Conservation (phyloP, 2,113 vertebrate genomes). For the Lepidothrix coronata region DNA sequence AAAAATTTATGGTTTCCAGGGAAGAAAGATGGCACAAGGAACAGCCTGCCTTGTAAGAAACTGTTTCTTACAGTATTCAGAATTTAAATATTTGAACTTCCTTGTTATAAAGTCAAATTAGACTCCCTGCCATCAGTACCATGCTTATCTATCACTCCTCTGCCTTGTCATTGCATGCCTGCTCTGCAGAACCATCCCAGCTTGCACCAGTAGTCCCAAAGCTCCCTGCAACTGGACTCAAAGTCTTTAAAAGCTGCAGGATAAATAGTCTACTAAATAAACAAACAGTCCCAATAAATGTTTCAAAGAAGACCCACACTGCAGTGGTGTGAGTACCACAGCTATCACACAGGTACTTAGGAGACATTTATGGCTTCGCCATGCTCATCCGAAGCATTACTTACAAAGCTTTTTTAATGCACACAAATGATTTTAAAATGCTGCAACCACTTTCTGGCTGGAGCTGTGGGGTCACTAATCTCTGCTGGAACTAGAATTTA, state of each 20-base stretch:
- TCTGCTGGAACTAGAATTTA: not conserved
- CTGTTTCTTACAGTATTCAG: not conserved
- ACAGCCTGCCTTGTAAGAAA: not conserved
- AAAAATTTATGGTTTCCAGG: not conserved
- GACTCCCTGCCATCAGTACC: not conserved
- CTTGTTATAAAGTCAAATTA: not conserved
- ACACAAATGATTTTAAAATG: not conserved
- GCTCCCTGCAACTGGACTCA: not conserved
- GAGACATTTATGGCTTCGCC: not conserved
- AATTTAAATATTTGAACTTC: not conserved
- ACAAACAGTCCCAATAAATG: not conserved
- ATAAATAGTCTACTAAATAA: not conserved
- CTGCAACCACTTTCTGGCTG: not conserved
- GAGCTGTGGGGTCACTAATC: not conserved
- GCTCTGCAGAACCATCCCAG: not conserved
- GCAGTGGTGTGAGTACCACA: accelerated
- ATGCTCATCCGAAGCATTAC: not conserved
- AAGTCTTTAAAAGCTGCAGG: not conserved
- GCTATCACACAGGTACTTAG: not conserved
- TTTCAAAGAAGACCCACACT: not conserved
- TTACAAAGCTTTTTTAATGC: not conserved
- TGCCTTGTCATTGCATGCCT: not conserved
- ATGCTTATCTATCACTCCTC: not conserved
- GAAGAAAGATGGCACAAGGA: not conserved
- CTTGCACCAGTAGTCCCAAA: not conserved